Evolutionary conservation across 2,797 vertebrate genomes (phyloP).

Genomic region (Artibeus jamaicensis): DNA sequence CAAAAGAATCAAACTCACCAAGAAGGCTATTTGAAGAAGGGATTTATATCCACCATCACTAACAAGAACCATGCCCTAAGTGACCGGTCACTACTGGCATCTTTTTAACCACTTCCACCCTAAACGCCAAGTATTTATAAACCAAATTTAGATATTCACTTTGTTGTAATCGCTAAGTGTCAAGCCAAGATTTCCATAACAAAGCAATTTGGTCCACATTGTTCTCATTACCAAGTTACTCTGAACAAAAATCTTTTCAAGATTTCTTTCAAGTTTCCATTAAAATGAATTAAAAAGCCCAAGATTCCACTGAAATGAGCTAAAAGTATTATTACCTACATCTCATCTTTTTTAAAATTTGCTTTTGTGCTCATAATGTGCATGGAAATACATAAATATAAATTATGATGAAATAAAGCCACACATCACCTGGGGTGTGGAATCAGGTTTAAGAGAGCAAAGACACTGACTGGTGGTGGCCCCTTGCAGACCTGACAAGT

Average conservation of each 20-base stretch:
- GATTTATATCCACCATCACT: background rate
- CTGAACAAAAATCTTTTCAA: background rate
- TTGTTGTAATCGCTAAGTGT: background rate
- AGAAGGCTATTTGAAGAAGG: background rate
- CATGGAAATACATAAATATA: background rate
- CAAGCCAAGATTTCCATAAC: background rate
- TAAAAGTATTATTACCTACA: background rate
- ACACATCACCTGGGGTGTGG: background rate
- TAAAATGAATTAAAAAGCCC: background rate
- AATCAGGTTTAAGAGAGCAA: background rate
- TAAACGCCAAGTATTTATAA: background rate
- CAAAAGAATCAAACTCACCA: background rate
- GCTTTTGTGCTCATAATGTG: background rate
- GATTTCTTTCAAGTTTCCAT: background rate
- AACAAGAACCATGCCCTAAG: background rate
- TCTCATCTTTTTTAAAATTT: background rate
- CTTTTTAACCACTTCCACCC: background rate
- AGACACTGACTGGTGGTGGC: fast-evolving
- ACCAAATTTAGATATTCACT: background rate
- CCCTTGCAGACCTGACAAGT: background rate
- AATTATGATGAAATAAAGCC: background rate
- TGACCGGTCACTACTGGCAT: background rate
- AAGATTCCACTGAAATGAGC: background rate
- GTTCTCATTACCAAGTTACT: background rate
- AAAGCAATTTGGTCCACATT: background rate